Base-by-base conservation (phyloP, 1,140 invertebrate genomes). In the Hycleus phaleratus region DNA sequence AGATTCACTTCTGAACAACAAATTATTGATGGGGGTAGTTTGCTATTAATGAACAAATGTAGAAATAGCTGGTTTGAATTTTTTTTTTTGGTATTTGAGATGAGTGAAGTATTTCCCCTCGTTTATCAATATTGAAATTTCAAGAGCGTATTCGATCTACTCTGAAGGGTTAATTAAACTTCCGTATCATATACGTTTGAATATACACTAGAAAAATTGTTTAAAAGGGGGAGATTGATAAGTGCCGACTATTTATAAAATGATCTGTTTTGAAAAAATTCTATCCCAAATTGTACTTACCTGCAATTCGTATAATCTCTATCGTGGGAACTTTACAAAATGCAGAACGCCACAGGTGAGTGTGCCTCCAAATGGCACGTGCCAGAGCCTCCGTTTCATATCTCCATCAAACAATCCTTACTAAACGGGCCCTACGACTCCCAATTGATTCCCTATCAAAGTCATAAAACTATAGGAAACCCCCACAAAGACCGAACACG, bases 81-180 rank as follows among this genome's bases (percentile, higher is more conserved):
- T 0, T 32, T 32, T 32, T 32, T 32, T 32, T 32, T 18, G 18
- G 18, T 18, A 18, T 7, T 32, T 32, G 32, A 32, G 7, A 32
- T 32, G 32, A 32, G 7, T 32, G 7, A 5, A 32, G 4, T 7
- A 32, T 32, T 58, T 49, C 57, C 44, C 51, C 46, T 26, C 49
- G 44, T 51, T 46, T 58, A 58, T 58, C 57, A 58, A 58, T 58
- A 58, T 58, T 58, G 57, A 58, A 50, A 52, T 58, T 58, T 58
- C 26, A 46, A 58, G 57, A 46, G 56, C 7, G 57, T 44, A 42
- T 46, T 58, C 39, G 48, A 53, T 46, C 38, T 47, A 42, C 45
- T 48, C 49, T 50, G 39, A 26, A 42, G 24, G 46, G 38, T 46
- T 46, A 53, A 58, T 51, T 50, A 58, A 58, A 51, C 32, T 40